Evolutionary conservation across 2,113 vertebrate species (phyloP).

Genomic region (Columba janthina): DNA sequence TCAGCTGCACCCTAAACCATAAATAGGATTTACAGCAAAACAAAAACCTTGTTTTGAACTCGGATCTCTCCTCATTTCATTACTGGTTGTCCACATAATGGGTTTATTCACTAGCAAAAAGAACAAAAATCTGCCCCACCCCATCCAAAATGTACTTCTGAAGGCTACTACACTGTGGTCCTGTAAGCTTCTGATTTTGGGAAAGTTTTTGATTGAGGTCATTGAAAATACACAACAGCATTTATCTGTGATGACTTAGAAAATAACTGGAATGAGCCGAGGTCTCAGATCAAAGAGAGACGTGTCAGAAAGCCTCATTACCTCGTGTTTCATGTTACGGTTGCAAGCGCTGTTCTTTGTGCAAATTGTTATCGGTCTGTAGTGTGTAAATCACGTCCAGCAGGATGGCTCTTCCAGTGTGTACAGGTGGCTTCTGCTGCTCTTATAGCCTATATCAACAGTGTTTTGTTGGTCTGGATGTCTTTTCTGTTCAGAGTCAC

Average conservation of each 20-base stretch:
- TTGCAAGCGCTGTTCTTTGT: background rate
- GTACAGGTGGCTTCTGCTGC: background rate
- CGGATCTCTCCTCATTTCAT: background rate
- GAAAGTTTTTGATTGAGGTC: slow-evolving; percentile 47
- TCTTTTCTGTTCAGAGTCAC: background rate
- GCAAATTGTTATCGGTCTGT: background rate
- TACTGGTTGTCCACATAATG: slow-evolving; percentile 25
- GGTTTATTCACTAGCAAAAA: slow-evolving; percentile 57
- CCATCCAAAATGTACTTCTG: background rate
- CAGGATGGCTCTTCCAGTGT: background rate
- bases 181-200: slow-evolving; percentile 44
- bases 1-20: slow-evolving; percentile 66
- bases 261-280: slow-evolving; percentile 18
- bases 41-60: slow-evolving; percentile 56
- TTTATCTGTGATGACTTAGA: slow-evolving; percentile 55
- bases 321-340: background rate
- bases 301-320: slow-evolving; percentile 39
- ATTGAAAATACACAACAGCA: slow-evolving; percentile 32
- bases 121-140: background rate
- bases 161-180: slow-evolving; percentile 29
- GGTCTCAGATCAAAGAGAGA: slow-evolving; percentile 44
- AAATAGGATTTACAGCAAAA: slow-evolving; percentile 70
- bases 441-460: background rate
- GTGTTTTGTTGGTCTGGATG: background rate
- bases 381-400: accelerated